Conservation (phyloP, 1,140 invertebrate genomes). For the Drosophila lini region DNA sequence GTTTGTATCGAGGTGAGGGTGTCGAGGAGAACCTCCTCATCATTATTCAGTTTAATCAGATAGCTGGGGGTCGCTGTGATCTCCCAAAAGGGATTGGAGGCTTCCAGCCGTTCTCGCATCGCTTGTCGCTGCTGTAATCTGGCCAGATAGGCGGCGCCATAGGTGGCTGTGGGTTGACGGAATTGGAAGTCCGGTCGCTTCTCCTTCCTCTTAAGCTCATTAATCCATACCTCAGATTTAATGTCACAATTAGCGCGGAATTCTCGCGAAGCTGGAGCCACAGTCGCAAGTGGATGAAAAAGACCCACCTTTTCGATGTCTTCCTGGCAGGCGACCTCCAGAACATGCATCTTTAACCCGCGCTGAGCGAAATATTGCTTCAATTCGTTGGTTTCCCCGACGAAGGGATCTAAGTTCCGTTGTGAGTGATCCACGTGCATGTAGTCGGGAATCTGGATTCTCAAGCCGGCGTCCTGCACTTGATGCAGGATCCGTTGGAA, state of each 20-base stretch:
- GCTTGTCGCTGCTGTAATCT: not conserved
- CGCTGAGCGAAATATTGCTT: conserved; percentile 28
- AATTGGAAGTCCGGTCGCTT: conserved; percentile 52
- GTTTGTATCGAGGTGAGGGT: conserved; percentile 48
- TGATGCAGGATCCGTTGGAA: conserved; percentile 66
- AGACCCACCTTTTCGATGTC: conserved; percentile 53
- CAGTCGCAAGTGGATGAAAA: conserved; percentile 18
- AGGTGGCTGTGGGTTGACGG: conserved; percentile 27
- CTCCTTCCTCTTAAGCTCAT: conserved; percentile 25
- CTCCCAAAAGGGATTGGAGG: conserved; percentile 48
- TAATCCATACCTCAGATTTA: conserved; percentile 40
- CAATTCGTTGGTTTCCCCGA: conserved; percentile 42
- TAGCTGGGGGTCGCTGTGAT: conserved; percentile 26
- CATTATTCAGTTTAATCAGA: conserved; percentile 33
- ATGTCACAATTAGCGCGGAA: conserved; percentile 59
- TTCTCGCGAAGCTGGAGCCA: conserved; percentile 4
- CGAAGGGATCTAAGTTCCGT: conserved; percentile 60
- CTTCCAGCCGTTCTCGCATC: conserved; percentile 23
- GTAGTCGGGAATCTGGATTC: conserved; percentile 54
- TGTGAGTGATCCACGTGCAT: conserved; percentile 68
- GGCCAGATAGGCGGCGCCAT: conserved; percentile 39
- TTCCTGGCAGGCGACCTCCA: conserved; percentile 42
- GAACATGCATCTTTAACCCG: conserved; percentile 28
- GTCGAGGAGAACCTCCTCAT: conserved; percentile 34
- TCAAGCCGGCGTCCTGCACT: conserved; percentile 16